Conservation (phyloP, 2,113 vertebrate genomes). For the Silurus asotus region DNA sequence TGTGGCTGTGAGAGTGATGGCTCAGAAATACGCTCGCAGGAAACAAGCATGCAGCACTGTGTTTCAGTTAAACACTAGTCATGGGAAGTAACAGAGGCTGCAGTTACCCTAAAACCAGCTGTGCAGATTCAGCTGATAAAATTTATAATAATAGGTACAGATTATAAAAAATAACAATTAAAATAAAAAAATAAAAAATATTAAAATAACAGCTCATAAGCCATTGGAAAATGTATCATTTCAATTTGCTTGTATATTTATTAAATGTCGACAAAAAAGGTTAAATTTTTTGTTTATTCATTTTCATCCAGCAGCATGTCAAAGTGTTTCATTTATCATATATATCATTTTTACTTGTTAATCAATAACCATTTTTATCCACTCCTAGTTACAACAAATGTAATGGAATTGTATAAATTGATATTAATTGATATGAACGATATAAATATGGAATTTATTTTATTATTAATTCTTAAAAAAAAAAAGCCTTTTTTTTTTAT, state of each 20-base stretch:
- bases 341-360: background rate
- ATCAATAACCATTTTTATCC: background rate
- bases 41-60: conserved; percentile 24
- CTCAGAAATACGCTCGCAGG: conserved; percentile 43
- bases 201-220: too few species aligned
- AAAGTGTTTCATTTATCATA: background rate
- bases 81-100: conserved; percentile 9
- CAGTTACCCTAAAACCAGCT: conserved; percentile 32
- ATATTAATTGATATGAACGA: too few species aligned
- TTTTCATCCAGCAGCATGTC: background rate
- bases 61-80: conserved; percentile 13
- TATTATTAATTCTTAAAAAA: too few species aligned
- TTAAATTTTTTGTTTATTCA: background rate
- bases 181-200: too few species aligned
- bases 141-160: background rate
- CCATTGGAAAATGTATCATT: background rate
- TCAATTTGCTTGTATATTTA: background rate
- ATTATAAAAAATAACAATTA: too few species aligned
- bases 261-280: background rate
- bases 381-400: background rate
- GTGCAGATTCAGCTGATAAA: background rate
- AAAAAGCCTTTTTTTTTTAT: background rate
- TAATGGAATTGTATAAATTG: background rate
- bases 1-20: conserved; percentile 49
- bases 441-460: too few species aligned